Percentiles rank a stretch among this genome's conserved stretches.
These are phyloP conservation scores for Volucella bombylans DNA, from an alignment of 2,888 invertebrate species.

Conservation along the genomic window DNA sequence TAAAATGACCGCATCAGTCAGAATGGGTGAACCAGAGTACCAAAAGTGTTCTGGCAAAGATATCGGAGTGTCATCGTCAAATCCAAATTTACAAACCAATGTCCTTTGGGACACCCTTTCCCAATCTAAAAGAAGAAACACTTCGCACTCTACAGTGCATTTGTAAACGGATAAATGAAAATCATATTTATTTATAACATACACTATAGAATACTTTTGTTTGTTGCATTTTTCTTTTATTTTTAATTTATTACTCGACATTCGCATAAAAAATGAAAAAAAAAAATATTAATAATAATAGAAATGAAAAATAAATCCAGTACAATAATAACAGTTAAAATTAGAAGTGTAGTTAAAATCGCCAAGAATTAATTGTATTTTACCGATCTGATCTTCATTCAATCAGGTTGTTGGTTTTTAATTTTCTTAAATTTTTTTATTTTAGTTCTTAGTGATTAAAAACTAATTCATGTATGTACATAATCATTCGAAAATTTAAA, in stretches of 20 bases:
- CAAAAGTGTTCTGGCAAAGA: no score
- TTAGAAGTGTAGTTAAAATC: conserved; percentile 11
- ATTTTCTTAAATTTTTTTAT: conserved; percentile 18
- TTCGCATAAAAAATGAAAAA: conserved; percentile 35
- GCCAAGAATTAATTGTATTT: conserved; percentile 5
- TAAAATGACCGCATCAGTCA: no score
- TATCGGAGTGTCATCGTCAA: no score
- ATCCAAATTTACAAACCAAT: no score
- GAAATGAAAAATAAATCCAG: conserved; percentile 15
- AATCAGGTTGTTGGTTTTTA: neutral
- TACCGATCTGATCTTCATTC: no score
- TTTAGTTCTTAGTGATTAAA: conserved; percentile 25
- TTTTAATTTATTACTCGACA: conserved; percentile 41
- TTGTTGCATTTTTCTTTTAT: neutral
- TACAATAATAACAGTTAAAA: conserved; percentile 44
- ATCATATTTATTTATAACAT: neutral
- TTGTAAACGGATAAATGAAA: neutral
- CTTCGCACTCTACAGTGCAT: no score
- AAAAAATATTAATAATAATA: neutral
- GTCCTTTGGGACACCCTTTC: no score
- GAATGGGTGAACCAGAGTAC: no score
- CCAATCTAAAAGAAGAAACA: no score
- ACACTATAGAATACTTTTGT: conserved; percentile 28
- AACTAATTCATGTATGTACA: conserved; percentile 65
- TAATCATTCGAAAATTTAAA: conserved; percentile 37